Evolutionary conservation across 2,888 invertebrate species (phyloP).

Genomic region (Timema cristinae): DNA sequence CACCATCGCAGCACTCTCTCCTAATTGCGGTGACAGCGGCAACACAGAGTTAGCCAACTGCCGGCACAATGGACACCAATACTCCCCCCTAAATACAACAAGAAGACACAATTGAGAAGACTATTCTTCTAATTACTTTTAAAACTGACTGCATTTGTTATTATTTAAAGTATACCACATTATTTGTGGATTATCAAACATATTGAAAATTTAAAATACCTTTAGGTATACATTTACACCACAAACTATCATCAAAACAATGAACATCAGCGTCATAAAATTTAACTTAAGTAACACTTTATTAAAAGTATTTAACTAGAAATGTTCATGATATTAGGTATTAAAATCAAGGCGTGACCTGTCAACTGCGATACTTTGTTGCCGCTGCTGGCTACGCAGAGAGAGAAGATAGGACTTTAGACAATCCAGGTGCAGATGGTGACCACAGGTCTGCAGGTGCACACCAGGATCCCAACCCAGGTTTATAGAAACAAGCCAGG

Average conservation of each 20-base stretch:
- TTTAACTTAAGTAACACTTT: no score
- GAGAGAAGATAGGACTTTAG: conserved; percentile 86
- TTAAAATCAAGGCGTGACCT: conserved; percentile 42
- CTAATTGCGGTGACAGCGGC: conserved; percentile 71
- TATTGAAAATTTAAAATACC: no score
- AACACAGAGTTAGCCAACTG: conserved; percentile 88
- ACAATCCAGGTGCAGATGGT: conserved; percentile 93
- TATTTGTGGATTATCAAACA: no score
- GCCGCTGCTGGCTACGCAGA: conserved; percentile 70
- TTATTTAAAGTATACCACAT: no score
- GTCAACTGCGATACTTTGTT: conserved; percentile 67
- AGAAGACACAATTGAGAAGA: conserved; percentile 31
- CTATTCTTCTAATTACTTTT: not conserved
- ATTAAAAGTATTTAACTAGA: no score
- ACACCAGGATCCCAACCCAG: conserved; percentile 89
- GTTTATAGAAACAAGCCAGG: conserved; percentile 75
- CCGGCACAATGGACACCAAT: conserved; percentile 91
- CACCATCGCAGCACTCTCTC: conserved; percentile 61
- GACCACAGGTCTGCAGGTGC: conserved; percentile 93
- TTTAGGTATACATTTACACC: not conserved
- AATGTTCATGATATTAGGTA: no score
- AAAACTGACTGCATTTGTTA: no score
- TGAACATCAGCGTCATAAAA: no score
- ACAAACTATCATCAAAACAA: no score
- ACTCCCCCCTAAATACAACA: conserved; percentile 65